Percentiles rank a stretch among this genome's conserved stretches.
phyloP scores from a whole-genome alignment of 2,797 vertebrate genomes.

The Monodelphis domestica region DNA sequence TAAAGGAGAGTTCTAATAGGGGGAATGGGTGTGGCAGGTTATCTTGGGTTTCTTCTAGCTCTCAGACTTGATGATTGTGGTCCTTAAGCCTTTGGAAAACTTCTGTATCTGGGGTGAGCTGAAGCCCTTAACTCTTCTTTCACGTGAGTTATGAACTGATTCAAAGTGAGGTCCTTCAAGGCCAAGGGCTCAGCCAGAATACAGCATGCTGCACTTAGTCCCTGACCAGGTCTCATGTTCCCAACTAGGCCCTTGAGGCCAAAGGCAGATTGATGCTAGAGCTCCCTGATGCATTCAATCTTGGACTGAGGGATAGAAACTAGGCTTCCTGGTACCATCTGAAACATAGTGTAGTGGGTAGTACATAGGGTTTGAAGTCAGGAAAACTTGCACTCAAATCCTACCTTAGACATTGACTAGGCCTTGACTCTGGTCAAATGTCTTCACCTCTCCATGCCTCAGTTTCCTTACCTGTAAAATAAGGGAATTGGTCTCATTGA shows the following conservation, averaged over 20 bases:
- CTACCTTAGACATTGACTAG: not conserved
- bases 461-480: not conserved
- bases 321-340: not conserved
- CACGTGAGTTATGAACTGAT: not conserved
- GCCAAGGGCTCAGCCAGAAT: not conserved
- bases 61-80: too few species aligned
- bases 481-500: not conserved
- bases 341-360: too few species aligned
- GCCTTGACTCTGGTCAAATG: not conserved
- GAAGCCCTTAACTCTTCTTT: not conserved
- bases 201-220: not conserved
- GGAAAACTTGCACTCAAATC: not conserved
- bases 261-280: not conserved
- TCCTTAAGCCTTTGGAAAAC: too few species aligned
- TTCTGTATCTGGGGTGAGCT: too few species aligned
- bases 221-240: not conserved
- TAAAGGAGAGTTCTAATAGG: not conserved
- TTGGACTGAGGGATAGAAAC: not conserved
- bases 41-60: too few species aligned
- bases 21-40: too few species aligned
- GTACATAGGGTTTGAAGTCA: not conserved
- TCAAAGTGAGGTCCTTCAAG: not conserved
- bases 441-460: not conserved
- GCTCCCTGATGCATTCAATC: not conserved
- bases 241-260: not conserved